Base-by-base conservation (phyloP, 2,888 invertebrate species). In the Folsomia manolachei region DNA sequence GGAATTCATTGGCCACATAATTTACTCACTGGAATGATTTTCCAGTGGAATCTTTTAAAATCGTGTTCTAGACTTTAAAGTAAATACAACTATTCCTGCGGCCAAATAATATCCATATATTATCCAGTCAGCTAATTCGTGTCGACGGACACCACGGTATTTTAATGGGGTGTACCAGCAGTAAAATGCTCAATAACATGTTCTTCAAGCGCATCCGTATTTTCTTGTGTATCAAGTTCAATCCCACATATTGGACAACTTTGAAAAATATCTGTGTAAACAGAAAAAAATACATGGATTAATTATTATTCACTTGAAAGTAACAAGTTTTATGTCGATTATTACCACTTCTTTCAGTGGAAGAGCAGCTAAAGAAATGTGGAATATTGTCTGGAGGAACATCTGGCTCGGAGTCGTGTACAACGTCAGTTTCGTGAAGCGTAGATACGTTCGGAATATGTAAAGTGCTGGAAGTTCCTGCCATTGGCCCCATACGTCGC, bases 191-290 rank as follows among this genome's bases (percentile, higher is more conserved):
- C 74, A 63, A 78, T 78, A 61, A 81, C 80, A 72, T 81, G 81
- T 71, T 78, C 79, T 67, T 81, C 81, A 69, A 81, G 74, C 67
- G 77, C 78, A 52, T 76, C 76, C 66, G 80, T 71, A 69, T 75
- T 75, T 71, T 78, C 79, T 24, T 76, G 72, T 63, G 74, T 74
- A 69, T 81, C 81, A 61, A 81, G 76, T 63, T 81, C 81, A 26
- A 79, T 69, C 60, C 79, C 81, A 71, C 81, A 81, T 25, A 81
- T 72, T 18, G 81, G 81, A 67, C 81, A 81, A 26, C 78, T 75
- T 73, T 80, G 79, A 65, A 78, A 79, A 64, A 78, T 76, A n/a
- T n/a, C n/a, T n/a, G n/a, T n/a, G n/a, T n/a, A n/a, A n/a, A n/a
- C n/a, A n/a, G n/a, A n/a, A n/a, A n/a, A n/a, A n/a, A n/a, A n/a